Base-by-base conservation (phyloP, 2,113 vertebrate species). In the Thymallus thymallus region DNA sequence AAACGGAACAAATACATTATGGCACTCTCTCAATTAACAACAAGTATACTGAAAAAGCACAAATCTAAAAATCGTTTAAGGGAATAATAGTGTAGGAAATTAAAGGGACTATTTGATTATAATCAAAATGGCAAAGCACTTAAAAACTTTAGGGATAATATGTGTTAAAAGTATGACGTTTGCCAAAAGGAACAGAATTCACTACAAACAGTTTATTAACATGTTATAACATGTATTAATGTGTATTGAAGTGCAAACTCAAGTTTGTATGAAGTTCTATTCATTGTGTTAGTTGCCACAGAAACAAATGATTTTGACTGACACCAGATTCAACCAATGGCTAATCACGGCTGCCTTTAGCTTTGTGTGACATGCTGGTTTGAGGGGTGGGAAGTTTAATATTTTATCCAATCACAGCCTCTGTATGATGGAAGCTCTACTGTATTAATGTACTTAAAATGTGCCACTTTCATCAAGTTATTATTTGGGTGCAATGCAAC, bases 381-480 rank as follows among this genome's bases (percentile, higher is more conserved):
- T 51, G 71, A 76, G 56, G 22, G 60, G 74, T 22, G 72, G 69
- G 69, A 84, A 23, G 70, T 85, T 68, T 7, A 41, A 80, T 2
- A 46, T 73, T 55, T 70, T 64, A 77, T 65, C 72, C 56, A 75
- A 68, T 74, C 72, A 75, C 71, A 74, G 78, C 78, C 73, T 76
- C 73, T 76, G 56, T 71, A 70, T 56, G 60, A 72, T 68, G 32
- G 32, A 72, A 73, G 62, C 79, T 79, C 84, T 89, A 76, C 82
- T 90, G 85, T 89, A 86, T 82, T 75, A 61, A 79, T 82, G 67
- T 69, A 84, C 68, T 78, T 80, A 68, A 77, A 80, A 85, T 82
- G 83, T 91, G 86, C 86, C 88, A 90, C 88, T 91, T 89, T 84
- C 76, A 88, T 81, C 76, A 82, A 88, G 81, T 85, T 82, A 87